Evolutionary conservation across 2,113 vertebrate genomes (phyloP).

Genomic region (Coregonus clupeaformis): DNA sequence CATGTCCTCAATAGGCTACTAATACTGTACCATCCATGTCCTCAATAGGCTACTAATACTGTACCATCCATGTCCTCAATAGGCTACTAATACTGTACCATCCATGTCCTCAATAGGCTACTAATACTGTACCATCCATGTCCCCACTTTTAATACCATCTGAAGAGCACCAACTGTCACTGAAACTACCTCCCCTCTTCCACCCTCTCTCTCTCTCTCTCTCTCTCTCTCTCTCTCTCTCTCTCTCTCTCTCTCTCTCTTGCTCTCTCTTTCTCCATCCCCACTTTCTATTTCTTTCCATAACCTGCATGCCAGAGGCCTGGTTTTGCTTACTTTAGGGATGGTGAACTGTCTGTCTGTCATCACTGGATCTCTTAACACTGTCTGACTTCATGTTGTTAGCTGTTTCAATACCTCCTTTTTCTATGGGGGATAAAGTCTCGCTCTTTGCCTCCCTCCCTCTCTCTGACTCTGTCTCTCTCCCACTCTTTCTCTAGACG

Average conservation of each 20-base stretch:
- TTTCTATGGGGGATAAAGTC: not conserved
- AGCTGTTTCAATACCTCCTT: not conserved
- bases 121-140: too few relatives aligned
- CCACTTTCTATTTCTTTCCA: not conserved
- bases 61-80: too few relatives aligned
- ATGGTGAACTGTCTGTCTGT: constrained; percentile 29
- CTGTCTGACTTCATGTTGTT: not conserved
- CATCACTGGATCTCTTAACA: not conserved
- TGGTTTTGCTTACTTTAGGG: constrained; percentile 39
- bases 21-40: too few relatives aligned
- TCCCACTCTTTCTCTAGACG: constrained; percentile 8
- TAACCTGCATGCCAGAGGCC: constrained; percentile 35
- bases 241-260: not conserved
- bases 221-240: constrained; percentile 11
- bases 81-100: too few relatives aligned
- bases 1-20: too few relatives aligned
- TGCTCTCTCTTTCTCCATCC: not conserved
- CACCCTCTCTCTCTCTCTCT: not conserved
- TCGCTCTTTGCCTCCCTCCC: constrained; percentile 8
- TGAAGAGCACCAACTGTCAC: not conserved
- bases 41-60: too few relatives aligned
- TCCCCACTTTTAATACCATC: constrained; percentile 8
- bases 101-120: too few relatives aligned
- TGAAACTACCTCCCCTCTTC: not conserved
- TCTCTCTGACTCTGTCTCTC: constrained; percentile 2